phyloP scores from a whole-genome alignment of 23 tunicate species.

The Botrylloides violaceus region DNA sequence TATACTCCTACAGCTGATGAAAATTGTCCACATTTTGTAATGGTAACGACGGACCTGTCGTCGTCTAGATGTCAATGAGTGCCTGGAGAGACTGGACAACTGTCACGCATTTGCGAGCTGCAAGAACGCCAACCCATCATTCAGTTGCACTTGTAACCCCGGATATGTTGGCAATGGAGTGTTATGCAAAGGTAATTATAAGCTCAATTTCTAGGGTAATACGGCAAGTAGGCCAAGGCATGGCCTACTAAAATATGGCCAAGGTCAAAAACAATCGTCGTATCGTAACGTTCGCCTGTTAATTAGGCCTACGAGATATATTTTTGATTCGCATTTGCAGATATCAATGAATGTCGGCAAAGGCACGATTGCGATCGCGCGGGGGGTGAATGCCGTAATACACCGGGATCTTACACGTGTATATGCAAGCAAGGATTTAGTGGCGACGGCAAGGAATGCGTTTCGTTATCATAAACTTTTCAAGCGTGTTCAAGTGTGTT shows the following conservation, averaged over 20 bases:
- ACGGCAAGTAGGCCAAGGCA: no score
- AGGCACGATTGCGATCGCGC: neutral
- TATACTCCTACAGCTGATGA: no score
- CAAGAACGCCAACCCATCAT: neutral
- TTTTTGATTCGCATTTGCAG: neutral
- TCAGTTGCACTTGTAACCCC: conserved; percentile 19
- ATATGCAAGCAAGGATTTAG: neutral
- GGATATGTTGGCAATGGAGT: conserved; percentile 35
- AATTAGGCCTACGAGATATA: no score
- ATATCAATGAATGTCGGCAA: neutral
- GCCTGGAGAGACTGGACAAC: neutral
- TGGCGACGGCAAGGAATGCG: neutral
- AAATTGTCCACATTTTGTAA: no score
- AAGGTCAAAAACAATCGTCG: no score
- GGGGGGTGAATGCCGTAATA: neutral
- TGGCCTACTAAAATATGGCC: no score
- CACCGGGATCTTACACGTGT: neutral
- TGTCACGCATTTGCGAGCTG: neutral
- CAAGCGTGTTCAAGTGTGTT: no score
- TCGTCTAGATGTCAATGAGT: neutral
- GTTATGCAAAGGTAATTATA: conserved; percentile 25
- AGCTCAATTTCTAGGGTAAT: neutral
- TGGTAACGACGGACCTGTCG: no score
- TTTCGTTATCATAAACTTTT: neutral
- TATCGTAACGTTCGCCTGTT: no score